Base-by-base conservation (phyloP, 2,797 vertebrate genomes). In the Coluber constrictor region DNA sequence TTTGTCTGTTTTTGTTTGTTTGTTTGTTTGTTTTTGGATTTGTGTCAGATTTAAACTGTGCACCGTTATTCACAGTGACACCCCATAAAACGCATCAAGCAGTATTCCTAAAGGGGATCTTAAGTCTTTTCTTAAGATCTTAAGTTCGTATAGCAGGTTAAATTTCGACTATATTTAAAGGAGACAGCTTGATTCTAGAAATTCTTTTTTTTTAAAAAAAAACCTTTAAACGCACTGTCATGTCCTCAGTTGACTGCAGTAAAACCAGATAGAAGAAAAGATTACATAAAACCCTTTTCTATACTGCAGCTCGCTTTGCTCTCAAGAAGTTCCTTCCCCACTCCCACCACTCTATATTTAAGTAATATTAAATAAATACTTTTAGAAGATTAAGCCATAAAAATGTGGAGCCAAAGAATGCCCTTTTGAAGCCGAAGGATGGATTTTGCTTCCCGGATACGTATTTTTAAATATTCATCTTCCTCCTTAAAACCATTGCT, bases 91-190 rank as follows among this genome's bases (percentile, higher is more conserved):
- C 1, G 37, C 87, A 93, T n/a, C 18, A 92, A 95, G 0, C 0
- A 60, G 11, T 70, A 55, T 20, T 86, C 94, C 91, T 92, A 92
- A 91, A 92, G 23, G 54, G 87, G 5, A 87, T 37, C 29, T 79
- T 89, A 37, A 59, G 32, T 90, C 20, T 47, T 57, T 61, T n/a
- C n/a, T 61, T 43, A 10, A 11, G 54, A n/a, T n/a, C 86, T 86
- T 63, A 55, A 63, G 10, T 57, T 27, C 3, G 18, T 8, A 57
- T 63, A 47, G 92, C 37, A 12, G 56, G 51, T 37, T 91, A 15
- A 47, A 91, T 43, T 93, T 32, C 32, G 27, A 74, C 27, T 89
- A 47, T 54, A 91, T 59, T 60, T 79, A 56, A 92, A 91, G 37
- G 27, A 59, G 2, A 16, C 23, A 90, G 13, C 6, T 29, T 61